Evolutionary conservation across 2,113 vertebrate species (phyloP), one percentile per base, ranked within the genome.

Genomic region (Pseudonaja textilis): DNA sequence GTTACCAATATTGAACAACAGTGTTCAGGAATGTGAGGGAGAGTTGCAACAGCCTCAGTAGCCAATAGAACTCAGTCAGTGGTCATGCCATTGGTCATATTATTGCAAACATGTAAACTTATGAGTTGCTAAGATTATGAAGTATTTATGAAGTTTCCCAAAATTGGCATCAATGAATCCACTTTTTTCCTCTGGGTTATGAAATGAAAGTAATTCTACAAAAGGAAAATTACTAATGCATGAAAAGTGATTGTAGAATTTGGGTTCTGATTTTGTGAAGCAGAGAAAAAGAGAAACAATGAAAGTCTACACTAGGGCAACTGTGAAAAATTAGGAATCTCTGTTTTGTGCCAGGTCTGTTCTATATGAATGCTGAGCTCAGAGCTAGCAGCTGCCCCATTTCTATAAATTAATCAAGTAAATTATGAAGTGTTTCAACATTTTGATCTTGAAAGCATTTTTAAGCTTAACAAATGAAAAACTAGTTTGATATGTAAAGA

Each of bases 131-230:
- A 34, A 89, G 90, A 34, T 89, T 42, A 56, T 29, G 50, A 61
- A 93, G 29, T 52, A 22, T 23, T 85, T 55, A 87, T 89, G 34
- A 85, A 16, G 12, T n/a, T 92, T 94, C 89, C 18, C 47, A 57
- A 92, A 52, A 90, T 91, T 95, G 88, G 92, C 94, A 92, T 22
- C 94, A 95, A 91, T 4, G 92, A 91, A 74, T 0, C 87, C 74
- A 94, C 3, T 59, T 3, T 34, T 2, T 34, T 16, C 69, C 3
- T 87, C 34, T 91, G 4, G 92, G 88, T 56, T 93, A 52, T 86
- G 20, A 95, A 94, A 91, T 45, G 0, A 29, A 59, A 88, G 86
- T 50, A 1, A 0, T n/a, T 86, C 4, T 92, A n/a, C 22, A 90
- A 29, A 29, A 59, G 26, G 88, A 42, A 59, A 57, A 74, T 61